Percentiles rank a stretch among this genome's conserved stretches.
These are phyloP conservation scores for Harmothoe impar DNA, from an alignment of 2,888 invertebrate genomes.

Conservation along the genomic window DNA sequence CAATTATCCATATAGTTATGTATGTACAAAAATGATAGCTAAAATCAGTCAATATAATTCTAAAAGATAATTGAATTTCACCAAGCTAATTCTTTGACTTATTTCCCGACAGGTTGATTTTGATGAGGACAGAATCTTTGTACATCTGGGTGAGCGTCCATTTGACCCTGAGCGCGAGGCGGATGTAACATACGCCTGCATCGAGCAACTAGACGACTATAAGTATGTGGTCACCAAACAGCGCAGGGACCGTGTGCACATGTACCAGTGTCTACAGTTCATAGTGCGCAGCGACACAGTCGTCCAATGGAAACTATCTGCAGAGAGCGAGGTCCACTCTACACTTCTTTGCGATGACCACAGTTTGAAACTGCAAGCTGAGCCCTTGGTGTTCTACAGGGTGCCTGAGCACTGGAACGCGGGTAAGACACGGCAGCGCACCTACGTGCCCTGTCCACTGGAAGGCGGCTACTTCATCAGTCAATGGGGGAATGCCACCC, in stretches of 20 bases:
- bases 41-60: too few relatives aligned
- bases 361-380: slow-evolving; percentile 32
- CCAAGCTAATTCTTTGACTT: too few relatives aligned
- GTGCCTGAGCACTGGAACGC: slow-evolving; percentile 48
- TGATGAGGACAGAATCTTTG: slow-evolving; percentile 32
- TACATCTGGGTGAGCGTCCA: background rate
- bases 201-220: slow-evolving; percentile 23
- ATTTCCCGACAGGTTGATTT: background rate
- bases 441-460: background rate
- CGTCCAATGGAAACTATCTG: slow-evolving; percentile 29
- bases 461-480: slow-evolving; percentile 54
- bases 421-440: background rate
- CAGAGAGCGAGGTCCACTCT: slow-evolving; percentile 53
- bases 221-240: slow-evolving; percentile 48
- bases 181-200: slow-evolving; percentile 34
- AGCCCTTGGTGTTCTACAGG: background rate
- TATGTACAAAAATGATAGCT: too few relatives aligned
- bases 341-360: slow-evolving; percentile 19
- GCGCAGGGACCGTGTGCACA: background rate
- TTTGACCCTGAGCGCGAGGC: slow-evolving; percentile 25
- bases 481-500: slow-evolving; percentile 41
- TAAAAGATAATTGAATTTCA: too few relatives aligned
- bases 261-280: slow-evolving; percentile 51
- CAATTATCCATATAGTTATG: too few relatives aligned
- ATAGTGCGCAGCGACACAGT: slow-evolving; percentile 46